A percentile compares a stretch with the other conserved stretches of the same genome.
Conservation (phyloP, 2,888 invertebrate species). For the Chironomus tentans region DNA sequence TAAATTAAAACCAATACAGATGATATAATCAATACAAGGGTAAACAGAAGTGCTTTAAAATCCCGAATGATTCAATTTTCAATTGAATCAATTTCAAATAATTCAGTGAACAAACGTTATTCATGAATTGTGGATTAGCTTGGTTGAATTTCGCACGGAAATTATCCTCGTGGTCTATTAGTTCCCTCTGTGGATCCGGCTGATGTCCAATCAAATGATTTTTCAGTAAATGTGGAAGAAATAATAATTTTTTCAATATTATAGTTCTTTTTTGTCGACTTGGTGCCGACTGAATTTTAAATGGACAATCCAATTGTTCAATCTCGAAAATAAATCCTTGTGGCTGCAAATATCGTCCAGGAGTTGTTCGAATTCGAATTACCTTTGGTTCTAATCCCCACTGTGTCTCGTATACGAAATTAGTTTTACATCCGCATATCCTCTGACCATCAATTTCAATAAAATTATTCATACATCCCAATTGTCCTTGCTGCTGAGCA, state of each 20-base stretch:
- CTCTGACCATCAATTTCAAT: constrained; percentile 49
- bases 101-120: neutral
- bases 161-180: neutral
- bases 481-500: constrained; percentile 28
- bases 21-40: neutral
- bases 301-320: constrained; percentile 47
- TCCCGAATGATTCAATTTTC: constrained; percentile 5
- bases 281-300: neutral
- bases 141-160: neutral
- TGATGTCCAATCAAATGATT: neutral
- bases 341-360: constrained; percentile 38
- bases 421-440: constrained; percentile 49
- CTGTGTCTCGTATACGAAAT: constrained; percentile 32
- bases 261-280: neutral
- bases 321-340: constrained; percentile 49
- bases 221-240: neutral
- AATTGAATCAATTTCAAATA: neutral
- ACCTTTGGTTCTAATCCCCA: constrained; percentile 42
- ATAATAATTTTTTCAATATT: neutral
- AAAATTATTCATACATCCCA: constrained; percentile 44
- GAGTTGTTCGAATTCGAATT: constrained; percentile 42
- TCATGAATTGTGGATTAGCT: neutral
- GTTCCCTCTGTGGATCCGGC: too few relatives aligned
- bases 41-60: constrained; percentile 13
- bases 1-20: too few relatives aligned